Base-by-base conservation (phyloP, 1,140 invertebrate species). In the Drosophila mojavensis region DNA sequence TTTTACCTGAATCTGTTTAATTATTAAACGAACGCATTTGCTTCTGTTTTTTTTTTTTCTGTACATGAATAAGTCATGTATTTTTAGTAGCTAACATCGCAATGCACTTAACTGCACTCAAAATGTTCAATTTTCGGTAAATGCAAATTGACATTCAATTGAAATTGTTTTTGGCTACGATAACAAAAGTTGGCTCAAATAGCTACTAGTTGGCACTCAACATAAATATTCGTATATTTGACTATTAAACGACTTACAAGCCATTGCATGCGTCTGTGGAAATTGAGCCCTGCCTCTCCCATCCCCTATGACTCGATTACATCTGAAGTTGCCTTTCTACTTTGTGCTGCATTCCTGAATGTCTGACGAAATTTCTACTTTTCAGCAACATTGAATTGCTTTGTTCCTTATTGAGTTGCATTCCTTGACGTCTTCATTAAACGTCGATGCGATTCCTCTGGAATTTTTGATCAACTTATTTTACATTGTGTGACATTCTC, bases 61-160 rank as follows among this genome's bases (percentile, higher is more conserved):
- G 10, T 45, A n/a, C 15, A 13, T 61, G 56, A 41, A 68, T 61
- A 61, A 54, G 24, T 28, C 0, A 26, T 36, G 11, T 39, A 39
- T 39, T 39, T 39, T 39, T 39, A 39, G 5, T 13, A 26, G 55
- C 55, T 30, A 41, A 58, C 55, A 58, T 45, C 7, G 39, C 24
- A 58, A 28, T 58, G 55, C 55, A 58, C 55, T 58, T 58, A 28
- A 28, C 43, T 43, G 13, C 20, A 28, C 55, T 58, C 17, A 13
- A 41, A 58, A 43, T 58, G 55, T 9, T 7, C 39, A 58, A 28
- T 58, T 58, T 56, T 17, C 15, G 39, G 15, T 36, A 15, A 54
- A 54, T 36, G 39, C 24, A 43, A 58, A 45, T 45, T 43, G 26
- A 43, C 7, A 43, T 15, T 17, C 39, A 5, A 45, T 58, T n/a